A percentile compares a stretch with the other conserved stretches of the same genome.
These are phyloP conservation scores for Manduca sexta DNA, from an alignment of 1,140 invertebrate species.

Conservation along the genomic window DNA sequence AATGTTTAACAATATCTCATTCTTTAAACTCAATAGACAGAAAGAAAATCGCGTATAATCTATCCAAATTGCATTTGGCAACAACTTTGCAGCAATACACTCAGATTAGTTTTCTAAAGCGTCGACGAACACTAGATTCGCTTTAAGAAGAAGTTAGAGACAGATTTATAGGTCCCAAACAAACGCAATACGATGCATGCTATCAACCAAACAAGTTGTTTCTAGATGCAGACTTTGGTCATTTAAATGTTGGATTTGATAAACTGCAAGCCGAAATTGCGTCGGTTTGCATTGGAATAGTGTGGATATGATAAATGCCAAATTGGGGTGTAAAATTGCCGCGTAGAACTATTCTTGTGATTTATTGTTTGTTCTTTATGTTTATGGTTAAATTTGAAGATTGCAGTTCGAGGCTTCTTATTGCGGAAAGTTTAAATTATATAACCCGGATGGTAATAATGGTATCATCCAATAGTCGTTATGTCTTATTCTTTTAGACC, in stretches of 20 bases:
- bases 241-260: constrained; percentile 55
- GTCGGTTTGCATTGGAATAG: constrained; percentile 21
- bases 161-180: constrained; percentile 57
- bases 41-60: no score
- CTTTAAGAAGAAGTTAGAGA: constrained; percentile 60
- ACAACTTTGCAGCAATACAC: constrained; percentile 49
- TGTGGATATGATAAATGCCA: constrained; percentile 16
- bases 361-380: no score
- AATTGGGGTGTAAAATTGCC: no score
- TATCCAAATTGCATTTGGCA: constrained; percentile 46
- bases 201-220: constrained; percentile 51
- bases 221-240: constrained; percentile 43
- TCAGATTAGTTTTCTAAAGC: constrained; percentile 59
- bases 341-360: no score
- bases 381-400: no score
- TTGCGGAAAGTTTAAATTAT: no score
- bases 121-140: constrained; percentile 48
- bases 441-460: no score
- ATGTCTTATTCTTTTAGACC: no score
- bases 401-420: no score
- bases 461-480: no score
- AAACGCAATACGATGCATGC: constrained; percentile 42
- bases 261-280: constrained; percentile 41
- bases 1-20: no score
- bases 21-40: no score